Evolutionary conservation across 2,888 invertebrate species (phyloP), one percentile per base, ranked within the genome.

Genomic region (Napeogenes sylphis): DNA sequence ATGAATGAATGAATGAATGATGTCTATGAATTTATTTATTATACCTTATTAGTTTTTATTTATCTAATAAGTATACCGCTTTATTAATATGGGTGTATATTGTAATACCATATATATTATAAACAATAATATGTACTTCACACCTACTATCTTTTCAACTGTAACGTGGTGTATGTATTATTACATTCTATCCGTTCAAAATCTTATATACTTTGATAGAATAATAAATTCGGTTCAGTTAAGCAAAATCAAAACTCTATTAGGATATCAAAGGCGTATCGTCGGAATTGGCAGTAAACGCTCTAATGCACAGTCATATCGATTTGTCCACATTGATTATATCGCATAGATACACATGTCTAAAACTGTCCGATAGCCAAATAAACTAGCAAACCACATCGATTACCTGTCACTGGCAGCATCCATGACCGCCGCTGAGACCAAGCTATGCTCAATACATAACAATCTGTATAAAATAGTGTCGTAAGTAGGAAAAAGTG

Each of bases 321-420:
- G 68, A 63, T 68, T 79, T 80, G 75, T 75, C 76, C 73, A 75
- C 78, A 82, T 83, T 83, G 85, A 86, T 87, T 86, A 83, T 84
- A 84, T 81, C 83, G 81, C 83, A 81, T 82, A 84, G 84, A 86
- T 87, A 85, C 85, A 84, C 82, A 81, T 82, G 81, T 82, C 78
- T 82, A 75, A 80, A 80, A 77, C 82, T 82, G 82, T 83, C 85
- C 85, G 85, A 88, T 89, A 87, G 88, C 89, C 87, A 87, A 89
- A 90, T 90, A 89, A 89, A 89, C 88, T 88, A 88, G 86, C 83
- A 82, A 82, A 82, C 83, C 83, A 78, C 85, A 90, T 90, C 89
- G 90, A 90, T 90, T 90, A 88, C 84, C 89, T 90, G 90, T 87
- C 90, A 90, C 70, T 76, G 80, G 79, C 90, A 90, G 87, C 75